Base-by-base conservation (phyloP, 2,113 vertebrate species). In the Excalfactoria chinensis region DNA sequence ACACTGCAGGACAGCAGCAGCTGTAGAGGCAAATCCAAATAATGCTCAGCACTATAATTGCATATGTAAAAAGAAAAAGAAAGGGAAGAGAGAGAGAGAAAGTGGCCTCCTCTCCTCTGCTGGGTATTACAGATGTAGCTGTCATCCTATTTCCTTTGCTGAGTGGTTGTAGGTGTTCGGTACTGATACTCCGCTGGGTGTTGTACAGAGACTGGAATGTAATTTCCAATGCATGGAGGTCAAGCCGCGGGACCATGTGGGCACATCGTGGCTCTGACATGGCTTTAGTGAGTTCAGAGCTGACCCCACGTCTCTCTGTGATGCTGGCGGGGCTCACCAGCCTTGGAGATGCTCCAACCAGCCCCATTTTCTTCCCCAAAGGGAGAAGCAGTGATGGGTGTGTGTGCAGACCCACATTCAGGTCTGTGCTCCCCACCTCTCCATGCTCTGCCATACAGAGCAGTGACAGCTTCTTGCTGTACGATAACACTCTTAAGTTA, bases 51-150 rank as follows among this genome's bases (percentile, higher is more conserved):
- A 0, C 86, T 70, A 8, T 59, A 80, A 92, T 46, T 89, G 92
- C 68, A 9, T 21, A 41, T 53, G 82, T 66, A 80, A 79, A 67
- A 9, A 34, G 10, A 8, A 8, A 13, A 10, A 22, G 58, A 51
- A 66, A 32, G 28, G 37, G 30, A 9, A 7, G 13, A 48, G 72
- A 77, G 68, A 7, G 16, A 59, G 84, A 28, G 79, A 16, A 34
- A 84, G 87, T 4, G 7, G 86, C 16, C 69, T 73, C 46, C 83
- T 64, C 71, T 84, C 63, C 95, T 93, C 91, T 56, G 41, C 89
- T 35, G 90, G 90, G 86, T 75, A 46, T 89, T 83, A 84, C 88
- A 73, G 88, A 94, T 77, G 88, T 80, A 94, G 88, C 92, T 89
- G 89, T 81, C 95, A 79, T 26, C 78, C 69, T 43, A 60, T 35